Evolutionary conservation across 2,888 invertebrate genomes (phyloP), one percentile per base, ranked within the genome.

Genomic region (Lissonota sp.): DNA sequence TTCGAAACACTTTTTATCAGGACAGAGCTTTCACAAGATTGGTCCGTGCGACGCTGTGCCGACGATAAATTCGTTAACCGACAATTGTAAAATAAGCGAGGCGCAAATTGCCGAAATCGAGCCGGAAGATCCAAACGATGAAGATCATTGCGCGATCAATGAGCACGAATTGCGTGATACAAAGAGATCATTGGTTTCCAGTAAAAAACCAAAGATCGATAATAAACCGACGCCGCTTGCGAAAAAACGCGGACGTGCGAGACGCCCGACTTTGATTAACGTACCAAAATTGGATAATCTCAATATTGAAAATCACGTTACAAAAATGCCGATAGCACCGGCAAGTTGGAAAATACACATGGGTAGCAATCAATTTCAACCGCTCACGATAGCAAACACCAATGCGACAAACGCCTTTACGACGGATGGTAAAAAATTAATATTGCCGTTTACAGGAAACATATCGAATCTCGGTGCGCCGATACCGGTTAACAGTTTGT

Each of bases 31-130:
- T 67, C 89, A 91, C 72, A 91, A 90, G 76, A 73, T 89, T 7
- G 91, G 91, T 2, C 90, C 92, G 0, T 92, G 92, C 44, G 92
- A 92, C 74, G 92, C 92, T 4, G 88, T 91, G 0, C 92, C 92
- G 1, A 92, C 92, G 3, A 92, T 91, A 53, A 88, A 85, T 26
- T 86, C 89, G 40, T 39, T 90, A 8, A 77, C 84, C 0, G 85
- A 89, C 70, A 79, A 26, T 26, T 26, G 1, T 26, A 26, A 26
- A 6, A 67, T 16, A 5, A 46, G 51, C 6, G 64, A 63, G 40
- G 10, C 16, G 0, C 12, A 51, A 1, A 12, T 58, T 0, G 42
- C 26, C 40, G 53, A 63, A 14, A 8, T 49, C 10, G 69, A 60
- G 51, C 49, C 57, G 1, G 37, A 74, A 0, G 51, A 71, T 0